Percentiles rank a stretch among this genome's conserved stretches.
These are phyloP conservation scores for Boloria selene DNA, from an alignment of 2,888 invertebrate genomes.

Conservation along the genomic window DNA sequence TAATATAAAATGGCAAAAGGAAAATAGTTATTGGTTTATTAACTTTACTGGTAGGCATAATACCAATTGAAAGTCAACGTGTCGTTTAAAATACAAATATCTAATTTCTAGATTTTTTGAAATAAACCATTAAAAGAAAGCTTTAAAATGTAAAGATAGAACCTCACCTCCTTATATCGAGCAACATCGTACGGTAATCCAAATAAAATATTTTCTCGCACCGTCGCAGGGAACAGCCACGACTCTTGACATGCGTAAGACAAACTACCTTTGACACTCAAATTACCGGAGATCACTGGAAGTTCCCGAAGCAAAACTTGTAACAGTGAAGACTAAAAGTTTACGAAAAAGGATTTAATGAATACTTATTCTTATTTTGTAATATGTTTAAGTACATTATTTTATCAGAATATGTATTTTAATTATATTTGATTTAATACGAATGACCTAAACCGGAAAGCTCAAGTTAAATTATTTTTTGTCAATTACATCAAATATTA, in stretches of 20 bases:
- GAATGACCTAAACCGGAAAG: no score
- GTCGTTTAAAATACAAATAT: no score
- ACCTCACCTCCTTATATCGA: constrained; percentile 83
- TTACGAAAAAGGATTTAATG: background rate
- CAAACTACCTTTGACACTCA: constrained; percentile 83
- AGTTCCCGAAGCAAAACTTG: constrained; percentile 88
- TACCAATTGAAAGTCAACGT: no score
- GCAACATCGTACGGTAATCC: constrained; percentile 84
- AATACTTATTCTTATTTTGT: background rate
- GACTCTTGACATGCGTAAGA: constrained; percentile 93
- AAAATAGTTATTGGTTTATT: no score
- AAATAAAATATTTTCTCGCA: constrained; percentile 92
- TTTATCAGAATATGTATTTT: background rate
- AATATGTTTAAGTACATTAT: background rate
- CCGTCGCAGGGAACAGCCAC: constrained; percentile 89
- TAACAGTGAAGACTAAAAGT: constrained; percentile 82
- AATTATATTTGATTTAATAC: no score
- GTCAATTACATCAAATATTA: no score
- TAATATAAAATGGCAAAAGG: no score
- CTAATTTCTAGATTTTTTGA: no score
- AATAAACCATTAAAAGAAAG: background rate
- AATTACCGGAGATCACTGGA: constrained; percentile 79
- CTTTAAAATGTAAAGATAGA: no score
- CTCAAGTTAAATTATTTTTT: no score
- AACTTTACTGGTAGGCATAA: no score